A percentile compares a stretch with the other conserved stretches of the same genome.
These are phyloP conservation scores for Trachemys scripta DNA, from an alignment of 2,113 vertebrate species.

Conservation along the genomic window DNA sequence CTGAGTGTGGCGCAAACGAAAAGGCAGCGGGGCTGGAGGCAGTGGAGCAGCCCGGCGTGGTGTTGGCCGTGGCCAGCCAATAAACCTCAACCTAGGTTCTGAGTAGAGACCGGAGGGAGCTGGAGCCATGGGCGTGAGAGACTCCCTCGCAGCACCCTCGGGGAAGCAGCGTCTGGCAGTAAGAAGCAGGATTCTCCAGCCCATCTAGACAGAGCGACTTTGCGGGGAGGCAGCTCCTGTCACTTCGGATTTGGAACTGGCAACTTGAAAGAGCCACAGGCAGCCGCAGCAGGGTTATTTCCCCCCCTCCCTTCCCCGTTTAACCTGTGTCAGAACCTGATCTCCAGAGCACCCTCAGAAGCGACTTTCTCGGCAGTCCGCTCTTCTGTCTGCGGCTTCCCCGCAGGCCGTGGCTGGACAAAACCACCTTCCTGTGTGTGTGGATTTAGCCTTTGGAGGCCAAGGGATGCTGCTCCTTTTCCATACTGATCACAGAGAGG, in stretches of 20 bases:
- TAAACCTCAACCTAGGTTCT: background rate
- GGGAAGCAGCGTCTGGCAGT: background rate
- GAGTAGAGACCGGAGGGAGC: background rate
- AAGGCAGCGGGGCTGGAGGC: accelerated
- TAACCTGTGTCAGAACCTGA: background rate
- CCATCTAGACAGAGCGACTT: accelerated
- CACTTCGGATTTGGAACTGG: background rate
- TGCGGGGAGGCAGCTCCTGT: accelerated
- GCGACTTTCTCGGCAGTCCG: accelerated
- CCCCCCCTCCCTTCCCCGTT: accelerated
- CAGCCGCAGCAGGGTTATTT: background rate
- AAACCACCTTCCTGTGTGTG: accelerated
- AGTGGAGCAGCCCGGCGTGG: background rate
- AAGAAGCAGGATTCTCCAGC: accelerated
- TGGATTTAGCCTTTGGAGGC: background rate
- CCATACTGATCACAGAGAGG: background rate
- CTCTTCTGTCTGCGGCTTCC: accelerated
- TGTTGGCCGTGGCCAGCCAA: accelerated
- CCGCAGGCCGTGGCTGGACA: background rate
- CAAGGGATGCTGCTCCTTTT: background rate
- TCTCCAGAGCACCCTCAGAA: background rate
- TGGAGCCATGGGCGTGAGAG: accelerated
- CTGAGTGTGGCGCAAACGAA: background rate
- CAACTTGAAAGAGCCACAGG: background rate
- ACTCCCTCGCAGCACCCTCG: background rate